These are phyloP conservation scores for Eclectus roratus DNA, from an alignment of 2,113 vertebrate genomes.

Conservation along the genomic window DNA sequence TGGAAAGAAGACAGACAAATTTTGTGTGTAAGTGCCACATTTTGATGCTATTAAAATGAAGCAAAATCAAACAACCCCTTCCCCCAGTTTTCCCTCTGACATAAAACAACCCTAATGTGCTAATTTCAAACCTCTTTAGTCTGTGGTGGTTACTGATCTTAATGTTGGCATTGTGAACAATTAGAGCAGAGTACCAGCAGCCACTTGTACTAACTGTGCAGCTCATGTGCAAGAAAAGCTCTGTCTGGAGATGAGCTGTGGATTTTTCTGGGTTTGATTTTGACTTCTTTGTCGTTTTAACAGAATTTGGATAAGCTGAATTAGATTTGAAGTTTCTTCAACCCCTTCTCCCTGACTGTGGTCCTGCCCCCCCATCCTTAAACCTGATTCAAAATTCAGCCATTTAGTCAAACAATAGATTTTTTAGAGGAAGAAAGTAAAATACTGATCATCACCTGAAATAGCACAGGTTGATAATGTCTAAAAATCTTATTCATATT, in stretches of 20 bases:
- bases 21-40: not conserved
- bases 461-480: not conserved
- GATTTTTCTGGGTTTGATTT: not conserved
- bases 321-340: not conserved
- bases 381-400: not conserved
- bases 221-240: not conserved
- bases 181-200: not conserved
- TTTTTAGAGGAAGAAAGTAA: not conserved
- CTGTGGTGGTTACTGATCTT: not conserved
- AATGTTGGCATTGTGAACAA: not conserved
- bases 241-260: not conserved
- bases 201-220: not conserved
- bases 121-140: not conserved
- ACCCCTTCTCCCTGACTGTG: not conserved
- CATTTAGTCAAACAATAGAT: not conserved
- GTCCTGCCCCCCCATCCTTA: accelerated
- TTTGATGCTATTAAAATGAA: not conserved
- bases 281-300: not conserved
- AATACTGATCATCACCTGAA: not conserved
- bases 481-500: not conserved
- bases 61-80: not conserved
- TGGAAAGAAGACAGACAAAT: not conserved
- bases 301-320: not conserved
- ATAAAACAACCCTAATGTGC: not conserved
- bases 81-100: not conserved